phyloP scores from a whole-genome alignment of 2,797 vertebrate genomes.

The Pangasius mekongensis region DNA sequence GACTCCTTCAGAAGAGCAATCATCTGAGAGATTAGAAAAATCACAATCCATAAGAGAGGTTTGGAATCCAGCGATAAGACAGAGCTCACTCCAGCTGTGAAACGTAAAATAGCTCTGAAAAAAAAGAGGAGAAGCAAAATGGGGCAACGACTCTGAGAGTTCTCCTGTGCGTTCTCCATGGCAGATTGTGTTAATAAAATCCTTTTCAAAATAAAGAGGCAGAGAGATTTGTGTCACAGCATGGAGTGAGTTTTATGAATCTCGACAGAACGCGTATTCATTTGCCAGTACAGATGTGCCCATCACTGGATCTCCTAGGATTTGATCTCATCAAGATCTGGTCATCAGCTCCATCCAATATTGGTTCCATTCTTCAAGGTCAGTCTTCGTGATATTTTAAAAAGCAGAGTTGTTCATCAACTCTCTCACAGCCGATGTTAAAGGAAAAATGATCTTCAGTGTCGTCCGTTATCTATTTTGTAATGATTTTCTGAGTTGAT shows the following conservation, averaged over 20 bases:
- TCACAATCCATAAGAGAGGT: slow-evolving; percentile 2
- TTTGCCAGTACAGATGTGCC: neutral
- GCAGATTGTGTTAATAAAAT: slow-evolving; percentile 21
- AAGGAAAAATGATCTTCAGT: neutral
- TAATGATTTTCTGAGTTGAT: too few relatives aligned
- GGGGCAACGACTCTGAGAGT: neutral
- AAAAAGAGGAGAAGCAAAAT: neutral
- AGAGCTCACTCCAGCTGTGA: neutral
- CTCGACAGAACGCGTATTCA: neutral
- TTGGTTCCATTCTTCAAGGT: neutral
- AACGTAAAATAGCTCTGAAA: neutral
- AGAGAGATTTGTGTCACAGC: neutral
- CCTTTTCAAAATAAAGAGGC: neutral
- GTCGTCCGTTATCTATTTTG: neutral
- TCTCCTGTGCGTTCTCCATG: neutral
- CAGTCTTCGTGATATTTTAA: neutral
- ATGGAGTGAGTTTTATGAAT: neutral
- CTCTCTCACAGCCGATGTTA: neutral
- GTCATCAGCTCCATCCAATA: neutral
- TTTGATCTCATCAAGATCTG: neutral
- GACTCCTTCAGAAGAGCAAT: slow-evolving; percentile 28
- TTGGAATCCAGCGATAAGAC: slow-evolving; percentile 16
- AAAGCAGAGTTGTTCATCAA: neutral
- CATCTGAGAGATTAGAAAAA: slow-evolving; percentile 39
- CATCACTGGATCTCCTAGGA: neutral